Percentiles rank a stretch among this genome's conserved stretches.
Evolutionary conservation across 2,113 vertebrate genomes (phyloP).

Genomic region (Hippocampus zosterae): DNA sequence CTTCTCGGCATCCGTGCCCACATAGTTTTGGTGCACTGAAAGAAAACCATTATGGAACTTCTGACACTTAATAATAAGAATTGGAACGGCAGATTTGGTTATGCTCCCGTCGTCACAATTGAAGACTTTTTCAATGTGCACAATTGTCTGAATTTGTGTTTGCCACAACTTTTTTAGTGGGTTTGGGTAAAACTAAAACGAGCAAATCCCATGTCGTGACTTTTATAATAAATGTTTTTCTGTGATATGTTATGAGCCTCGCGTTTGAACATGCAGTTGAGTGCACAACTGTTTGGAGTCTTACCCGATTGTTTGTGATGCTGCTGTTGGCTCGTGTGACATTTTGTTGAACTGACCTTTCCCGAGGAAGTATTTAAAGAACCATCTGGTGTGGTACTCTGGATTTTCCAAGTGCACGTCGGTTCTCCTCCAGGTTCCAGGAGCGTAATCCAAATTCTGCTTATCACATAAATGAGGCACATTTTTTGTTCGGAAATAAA

Average conservation of each 20-base stretch:
- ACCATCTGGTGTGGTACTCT: conserved; percentile 98
- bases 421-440: conserved; percentile 92
- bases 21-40: conserved; percentile 94
- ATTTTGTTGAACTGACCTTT: conserved; percentile 81
- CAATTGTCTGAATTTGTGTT: no score
- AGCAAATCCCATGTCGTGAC: no score
- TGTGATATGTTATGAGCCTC: no score
- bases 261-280: neutral
- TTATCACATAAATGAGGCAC: conserved; percentile 36
- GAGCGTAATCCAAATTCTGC: conserved; percentile 81
- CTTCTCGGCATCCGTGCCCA: conserved; percentile 92
- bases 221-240: no score
- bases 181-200: no score
- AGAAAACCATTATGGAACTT: neutral
- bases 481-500: no score
- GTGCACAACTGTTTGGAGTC: neutral
- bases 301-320: neutral
- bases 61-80: no score
- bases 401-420: conserved; percentile 99
- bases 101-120: no score
- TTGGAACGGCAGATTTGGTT: no score
- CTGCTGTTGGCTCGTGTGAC: neutral
- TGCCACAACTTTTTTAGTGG: no score
- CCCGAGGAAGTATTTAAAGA: conserved; percentile 98
- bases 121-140: no score